Percentiles rank a stretch among this genome's conserved stretches.
Conservation (phyloP, 2,888 invertebrate species). For the Timandra comae region DNA sequence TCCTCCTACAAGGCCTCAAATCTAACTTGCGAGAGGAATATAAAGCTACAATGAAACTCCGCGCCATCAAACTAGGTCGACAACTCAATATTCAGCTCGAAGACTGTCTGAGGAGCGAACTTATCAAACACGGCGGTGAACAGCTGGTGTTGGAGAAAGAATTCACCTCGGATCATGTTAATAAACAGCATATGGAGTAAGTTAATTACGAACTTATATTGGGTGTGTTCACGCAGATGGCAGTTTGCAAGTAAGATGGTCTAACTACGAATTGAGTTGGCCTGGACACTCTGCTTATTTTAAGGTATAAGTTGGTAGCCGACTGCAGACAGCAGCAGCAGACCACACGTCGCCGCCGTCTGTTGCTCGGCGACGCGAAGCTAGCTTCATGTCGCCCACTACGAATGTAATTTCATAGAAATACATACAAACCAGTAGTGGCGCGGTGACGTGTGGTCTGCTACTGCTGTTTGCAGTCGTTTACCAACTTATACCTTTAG, state of each 20-base stretch:
- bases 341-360: no score
- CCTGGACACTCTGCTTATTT: no score
- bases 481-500: no score
- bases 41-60: conserved; percentile 48
- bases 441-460: no score
- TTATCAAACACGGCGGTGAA: conserved; percentile 29
- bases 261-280: background rate
- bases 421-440: no score
- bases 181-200: conserved; percentile 62
- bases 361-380: no score
- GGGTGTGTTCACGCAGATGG: no score
- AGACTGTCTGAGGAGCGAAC: conserved; percentile 23
- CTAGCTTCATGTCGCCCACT: no score
- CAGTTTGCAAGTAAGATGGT: background rate
- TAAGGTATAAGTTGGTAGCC: no score
- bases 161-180: conserved; percentile 45
- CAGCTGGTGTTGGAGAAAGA: conserved; percentile 40
- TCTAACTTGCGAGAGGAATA: conserved; percentile 38
- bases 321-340: no score
- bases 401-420: no score
- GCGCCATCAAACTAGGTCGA: conserved; percentile 47
- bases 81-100: conserved; percentile 40
- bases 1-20: conserved; percentile 58
- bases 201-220: conserved; percentile 19
- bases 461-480: no score